Percentiles rank a stretch among this genome's conserved stretches.
Evolutionary conservation across 2,113 vertebrate genomes (phyloP).

Genomic region (Mobula birostris): DNA sequence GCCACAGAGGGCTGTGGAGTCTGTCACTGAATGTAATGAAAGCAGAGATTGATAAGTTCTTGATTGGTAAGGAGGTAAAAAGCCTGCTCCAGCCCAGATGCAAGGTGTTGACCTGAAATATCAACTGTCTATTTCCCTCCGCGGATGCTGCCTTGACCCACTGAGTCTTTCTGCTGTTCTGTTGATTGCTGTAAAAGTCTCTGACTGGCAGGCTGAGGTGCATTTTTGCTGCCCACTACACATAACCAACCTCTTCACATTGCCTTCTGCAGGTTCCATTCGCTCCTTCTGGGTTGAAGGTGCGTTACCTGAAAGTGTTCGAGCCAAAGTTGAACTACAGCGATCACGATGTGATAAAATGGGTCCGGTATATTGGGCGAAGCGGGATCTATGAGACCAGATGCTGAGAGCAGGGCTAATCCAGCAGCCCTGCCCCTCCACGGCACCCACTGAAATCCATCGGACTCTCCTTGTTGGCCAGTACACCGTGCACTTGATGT

Average conservation of each 20-base stretch:
- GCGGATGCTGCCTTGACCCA: no score
- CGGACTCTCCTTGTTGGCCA: neutral
- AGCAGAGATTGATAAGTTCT: no score
- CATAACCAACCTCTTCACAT: neutral
- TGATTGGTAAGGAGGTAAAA: no score
- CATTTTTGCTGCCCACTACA: neutral
- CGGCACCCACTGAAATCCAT: slow-evolving; percentile 2
- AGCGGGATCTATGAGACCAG: slow-evolving; percentile 98
- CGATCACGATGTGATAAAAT: slow-evolving; percentile 99
- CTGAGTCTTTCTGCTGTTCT: no score
- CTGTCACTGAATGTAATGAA: no score
- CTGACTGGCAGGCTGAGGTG: neutral
- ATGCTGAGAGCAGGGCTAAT: slow-evolving; percentile 60
- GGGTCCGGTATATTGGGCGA: slow-evolving; percentile 97
- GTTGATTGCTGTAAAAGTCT: neutral
- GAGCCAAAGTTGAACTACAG: slow-evolving; percentile 99
- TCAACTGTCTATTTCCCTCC: no score
- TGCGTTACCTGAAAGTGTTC: slow-evolving; percentile 98
- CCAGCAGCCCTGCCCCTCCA: neutral
- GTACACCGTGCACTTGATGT: slow-evolving; percentile 10
- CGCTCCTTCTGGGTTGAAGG: slow-evolving; percentile 94
- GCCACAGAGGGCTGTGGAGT: no score
- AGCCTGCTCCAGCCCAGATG: no score
- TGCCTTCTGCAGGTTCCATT: slow-evolving; percentile 76
- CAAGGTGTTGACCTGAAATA: no score